Evolutionary conservation across 1,140 invertebrate genomes (phyloP).

Genomic region (Zaprionus gabonicus): DNA sequence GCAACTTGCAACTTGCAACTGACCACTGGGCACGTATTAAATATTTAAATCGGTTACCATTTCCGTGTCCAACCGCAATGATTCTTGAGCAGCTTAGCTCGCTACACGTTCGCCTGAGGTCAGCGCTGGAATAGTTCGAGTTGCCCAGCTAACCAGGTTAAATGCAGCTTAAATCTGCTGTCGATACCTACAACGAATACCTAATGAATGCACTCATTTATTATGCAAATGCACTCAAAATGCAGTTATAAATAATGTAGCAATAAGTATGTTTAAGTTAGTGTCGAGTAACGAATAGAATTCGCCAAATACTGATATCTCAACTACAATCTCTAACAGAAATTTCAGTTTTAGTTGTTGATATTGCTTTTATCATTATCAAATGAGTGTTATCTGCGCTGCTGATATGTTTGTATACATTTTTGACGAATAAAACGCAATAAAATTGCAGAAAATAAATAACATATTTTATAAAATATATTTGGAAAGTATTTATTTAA

Average conservation of each 20-base stretch:
- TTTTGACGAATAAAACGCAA: no score
- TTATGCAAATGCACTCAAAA: neutral
- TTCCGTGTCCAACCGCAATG: conserved; percentile 58
- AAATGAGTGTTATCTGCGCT: no score
- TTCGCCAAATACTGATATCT: no score
- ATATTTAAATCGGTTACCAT: conserved; percentile 64
- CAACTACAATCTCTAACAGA: no score
- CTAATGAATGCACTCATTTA: neutral
- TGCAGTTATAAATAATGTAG: neutral
- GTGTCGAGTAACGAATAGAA: neutral
- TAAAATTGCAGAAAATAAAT: no score
- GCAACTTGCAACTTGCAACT: conserved; percentile 42
- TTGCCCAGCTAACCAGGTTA: neutral
- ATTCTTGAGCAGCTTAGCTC: conserved; percentile 64
- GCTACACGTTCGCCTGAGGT: conserved; percentile 3
- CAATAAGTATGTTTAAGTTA: neutral
- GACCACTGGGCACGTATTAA: conserved; percentile 51
- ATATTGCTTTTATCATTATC: no score
- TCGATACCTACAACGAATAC: neutral
- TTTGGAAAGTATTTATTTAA: no score
- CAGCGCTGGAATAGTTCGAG: neutral
- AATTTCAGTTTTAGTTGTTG: no score
- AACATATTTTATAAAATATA: no score
- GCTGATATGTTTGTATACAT: no score
- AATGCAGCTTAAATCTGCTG: conserved; percentile 2